Evolutionary conservation across 2,113 vertebrate species (phyloP), one percentile per base, ranked within the genome.

Genomic region (Cyanoramphus novaezelandiae): DNA sequence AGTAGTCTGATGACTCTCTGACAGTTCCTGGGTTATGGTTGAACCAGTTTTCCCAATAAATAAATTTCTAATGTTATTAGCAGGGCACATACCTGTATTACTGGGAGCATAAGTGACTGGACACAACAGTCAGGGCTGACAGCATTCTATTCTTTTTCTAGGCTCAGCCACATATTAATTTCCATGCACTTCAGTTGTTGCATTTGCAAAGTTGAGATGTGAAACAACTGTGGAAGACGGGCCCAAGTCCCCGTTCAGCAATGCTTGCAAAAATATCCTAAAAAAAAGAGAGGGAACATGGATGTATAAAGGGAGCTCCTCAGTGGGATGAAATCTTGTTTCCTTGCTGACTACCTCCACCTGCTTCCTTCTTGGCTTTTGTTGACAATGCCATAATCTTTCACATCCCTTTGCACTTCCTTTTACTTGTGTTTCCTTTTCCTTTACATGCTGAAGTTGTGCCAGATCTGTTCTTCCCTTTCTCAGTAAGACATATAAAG

Each of bases 371-470:
- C 69, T 85, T 83, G 52, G 29, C 53, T 76, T 25, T n/a, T 74
- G 49, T 68, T 81, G 44, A 75, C 86, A 89, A 13, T 57, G 49
- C 70, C 55, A 27, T 57, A 47, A 52, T 87, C 41, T 62, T 93
- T 79, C 49, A 59, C 25, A 63, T 79, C 33, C 47, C 44, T 68
- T 82, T 84, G 41, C 17, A 21, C 44, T 92, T 94, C 71, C 37
- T 90, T 92, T 86, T 68, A 25, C 9, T 75, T 93, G 41, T 80
- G 24, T 82, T 93, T 93, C 68, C 53, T 89, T 72, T 88, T 78
- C 44, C 31, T 88, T 82, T 88, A 28, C 25, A 5, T 27, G 39
- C n/a, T 84, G 33, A 75, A 68, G 39, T 68, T 91, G 41, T 44
- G 80, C 21, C 29, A 76, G 11, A 20, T 67, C 59, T 69, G 11